Percentiles rank a stretch among this genome's conserved stretches.
Evolutionary conservation across 2,113 vertebrate genomes (phyloP).

Genomic region (Carlito syrichta): DNA sequence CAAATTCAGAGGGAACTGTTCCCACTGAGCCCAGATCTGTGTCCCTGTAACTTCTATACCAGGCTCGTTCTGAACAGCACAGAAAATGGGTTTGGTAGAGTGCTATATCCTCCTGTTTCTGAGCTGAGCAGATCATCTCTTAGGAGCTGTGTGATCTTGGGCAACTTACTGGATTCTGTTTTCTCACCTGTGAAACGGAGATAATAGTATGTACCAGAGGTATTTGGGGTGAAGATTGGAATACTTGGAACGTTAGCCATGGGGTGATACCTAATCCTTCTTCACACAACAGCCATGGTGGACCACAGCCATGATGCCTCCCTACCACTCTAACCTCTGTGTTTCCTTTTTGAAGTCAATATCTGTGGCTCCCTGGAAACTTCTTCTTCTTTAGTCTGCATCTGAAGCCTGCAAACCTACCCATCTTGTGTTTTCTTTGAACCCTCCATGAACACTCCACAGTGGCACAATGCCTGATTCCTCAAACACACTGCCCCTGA

Average conservation of each 20-base stretch:
- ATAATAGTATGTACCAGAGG: too few relatives aligned
- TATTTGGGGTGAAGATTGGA: not conserved
- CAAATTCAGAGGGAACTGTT: not conserved
- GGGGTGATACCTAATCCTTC: not conserved
- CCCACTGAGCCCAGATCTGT: not conserved
- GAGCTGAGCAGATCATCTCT: not conserved
- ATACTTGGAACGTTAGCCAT: not conserved
- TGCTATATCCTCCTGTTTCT: not conserved
- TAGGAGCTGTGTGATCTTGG: not conserved
- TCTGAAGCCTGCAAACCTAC: not conserved
- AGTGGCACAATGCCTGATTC: not conserved
- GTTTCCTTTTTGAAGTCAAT: not conserved
- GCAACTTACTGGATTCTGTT: not conserved
- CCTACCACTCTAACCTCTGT: too few relatives aligned
- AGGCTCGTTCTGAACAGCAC: not conserved
- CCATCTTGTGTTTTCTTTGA: not conserved
- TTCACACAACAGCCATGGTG: rapidly evolving
- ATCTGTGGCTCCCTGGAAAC: not conserved
- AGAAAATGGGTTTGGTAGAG: not conserved
- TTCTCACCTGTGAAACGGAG: not conserved
- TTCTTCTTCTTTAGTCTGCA: not conserved
- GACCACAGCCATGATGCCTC: not conserved
- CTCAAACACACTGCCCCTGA: not conserved
- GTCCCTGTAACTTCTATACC: not conserved
- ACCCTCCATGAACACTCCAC: not conserved